These are phyloP conservation scores for Miniopterus natalensis DNA, from an alignment of 2,113 vertebrate genomes.

Conservation along the genomic window DNA sequence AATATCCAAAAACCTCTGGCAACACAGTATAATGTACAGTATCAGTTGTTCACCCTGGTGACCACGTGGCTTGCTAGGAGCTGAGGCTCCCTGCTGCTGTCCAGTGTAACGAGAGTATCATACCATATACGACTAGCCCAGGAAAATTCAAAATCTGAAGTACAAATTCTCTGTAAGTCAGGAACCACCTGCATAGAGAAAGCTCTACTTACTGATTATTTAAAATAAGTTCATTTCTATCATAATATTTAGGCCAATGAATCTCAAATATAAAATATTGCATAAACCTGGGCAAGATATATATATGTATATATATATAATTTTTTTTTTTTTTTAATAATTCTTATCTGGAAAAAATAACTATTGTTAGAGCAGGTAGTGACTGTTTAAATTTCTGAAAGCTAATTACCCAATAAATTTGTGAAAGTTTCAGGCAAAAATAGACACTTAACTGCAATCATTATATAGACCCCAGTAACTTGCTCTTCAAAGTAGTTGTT, in stretches of 20 bases:
- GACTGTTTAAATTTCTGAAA: constrained; percentile 25
- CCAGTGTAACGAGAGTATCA: background rate
- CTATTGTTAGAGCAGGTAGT: background rate
- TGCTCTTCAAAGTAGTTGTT: background rate
- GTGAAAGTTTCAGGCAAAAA: background rate
- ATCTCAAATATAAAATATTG: constrained; percentile 22
- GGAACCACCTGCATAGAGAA: background rate
- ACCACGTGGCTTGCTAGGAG: background rate
- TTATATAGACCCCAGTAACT: background rate
- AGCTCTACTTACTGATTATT: background rate
- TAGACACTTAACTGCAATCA: background rate
- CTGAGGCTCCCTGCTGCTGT: background rate
- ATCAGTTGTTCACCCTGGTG: background rate
- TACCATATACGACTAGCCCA: background rate
- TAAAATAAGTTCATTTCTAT: constrained; percentile 40
- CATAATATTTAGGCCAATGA: constrained; percentile 8
- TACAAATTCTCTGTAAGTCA: background rate
- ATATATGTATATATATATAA: too few relatives aligned
- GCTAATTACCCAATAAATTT: background rate
- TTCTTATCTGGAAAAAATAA: background rate
- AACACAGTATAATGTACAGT: background rate
- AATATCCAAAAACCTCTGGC: background rate
- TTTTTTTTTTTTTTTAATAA: background rate
- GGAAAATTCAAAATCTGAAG: background rate
- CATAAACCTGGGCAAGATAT: background rate